Evolutionary conservation across 2,113 vertebrate genomes (phyloP), one percentile per base, ranked within the genome.

Genomic region (Lagopus leucura): DNA sequence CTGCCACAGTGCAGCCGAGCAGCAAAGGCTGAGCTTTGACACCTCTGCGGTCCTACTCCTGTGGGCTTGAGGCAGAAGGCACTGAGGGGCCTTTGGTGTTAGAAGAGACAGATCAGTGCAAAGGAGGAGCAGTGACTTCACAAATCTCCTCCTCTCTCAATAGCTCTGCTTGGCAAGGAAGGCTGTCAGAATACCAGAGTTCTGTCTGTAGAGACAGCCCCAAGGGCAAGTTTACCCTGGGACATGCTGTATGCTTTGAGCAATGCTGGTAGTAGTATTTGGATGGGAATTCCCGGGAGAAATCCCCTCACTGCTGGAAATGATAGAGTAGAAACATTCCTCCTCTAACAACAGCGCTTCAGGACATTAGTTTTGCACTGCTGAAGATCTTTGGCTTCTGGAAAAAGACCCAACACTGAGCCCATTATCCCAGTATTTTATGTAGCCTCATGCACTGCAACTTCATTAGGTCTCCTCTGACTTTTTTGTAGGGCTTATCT

Each of bases 211-310:
- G 85, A n/a, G 14, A 80, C 52, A 19, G 65, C 76, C 72, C 28
- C 0, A 0, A 75, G 79, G 67, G 82, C 64, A 74, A 88, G 79
- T 87, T 76, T 85, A 91, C 64, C 81, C 91, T 72, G 82, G 84
- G 82, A 85, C 20, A 13, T 2, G 27, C 54, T 63, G 64, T 69
- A 86, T 16, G n/a, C 66, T 71, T 57, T 64, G 42, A 85, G 93
- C 75, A 89, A 86, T 52, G 50, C 72, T 9, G 6, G 79, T 52
- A 86, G 47, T 40, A 18, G 25, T 48, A 81, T 61, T 80, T 75
- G 91, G 89, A 88, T 78, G 89, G 89, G 86, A 96, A 96, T 90
- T 95, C 89, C 89, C 84, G 0, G 77, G 52, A 94, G 82, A 95
- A 95, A 94, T 83, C 88, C 94, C 88, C 78, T 71, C 2, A 4